A percentile compares a stretch with the other conserved stretches of the same genome.
These are phyloP conservation scores for Hyaena hyaena DNA, from an alignment of 2,113 vertebrate species.

Conservation along the genomic window DNA sequence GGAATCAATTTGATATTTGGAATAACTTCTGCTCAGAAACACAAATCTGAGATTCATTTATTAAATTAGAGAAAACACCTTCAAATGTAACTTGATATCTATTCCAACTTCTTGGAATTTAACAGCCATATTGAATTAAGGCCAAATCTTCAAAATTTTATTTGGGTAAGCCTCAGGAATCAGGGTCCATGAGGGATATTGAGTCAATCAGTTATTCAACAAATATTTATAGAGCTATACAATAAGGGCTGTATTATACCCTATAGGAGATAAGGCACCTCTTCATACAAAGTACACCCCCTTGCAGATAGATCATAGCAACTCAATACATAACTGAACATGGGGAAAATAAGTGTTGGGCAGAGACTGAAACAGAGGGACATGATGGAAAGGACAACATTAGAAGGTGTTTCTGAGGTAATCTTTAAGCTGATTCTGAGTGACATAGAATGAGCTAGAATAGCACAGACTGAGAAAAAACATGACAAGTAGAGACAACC, in stretches of 20 bases:
- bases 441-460: background rate
- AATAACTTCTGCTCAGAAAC: conserved; percentile 21
- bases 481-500: background rate
- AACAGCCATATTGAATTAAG: background rate
- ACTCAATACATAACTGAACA: background rate
- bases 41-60: background rate
- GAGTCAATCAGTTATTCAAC: background rate
- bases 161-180: background rate
- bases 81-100: background rate
- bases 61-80: conserved; percentile 56
- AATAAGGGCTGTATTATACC: background rate
- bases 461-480: background rate
- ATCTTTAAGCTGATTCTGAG: background rate
- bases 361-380: background rate
- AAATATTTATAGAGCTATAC: background rate
- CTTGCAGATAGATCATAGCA: background rate
- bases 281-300: background rate
- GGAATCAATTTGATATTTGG: conserved; percentile 33
- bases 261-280: background rate
- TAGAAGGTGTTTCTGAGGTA: background rate
- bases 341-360: background rate
- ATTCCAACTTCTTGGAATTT: conserved; percentile 28
- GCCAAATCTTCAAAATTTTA: background rate
- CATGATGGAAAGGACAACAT: no score
- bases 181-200: background rate